phyloP scores from a whole-genome alignment of 2,888 invertebrate genomes.

The Apamea monoglypha region DNA sequence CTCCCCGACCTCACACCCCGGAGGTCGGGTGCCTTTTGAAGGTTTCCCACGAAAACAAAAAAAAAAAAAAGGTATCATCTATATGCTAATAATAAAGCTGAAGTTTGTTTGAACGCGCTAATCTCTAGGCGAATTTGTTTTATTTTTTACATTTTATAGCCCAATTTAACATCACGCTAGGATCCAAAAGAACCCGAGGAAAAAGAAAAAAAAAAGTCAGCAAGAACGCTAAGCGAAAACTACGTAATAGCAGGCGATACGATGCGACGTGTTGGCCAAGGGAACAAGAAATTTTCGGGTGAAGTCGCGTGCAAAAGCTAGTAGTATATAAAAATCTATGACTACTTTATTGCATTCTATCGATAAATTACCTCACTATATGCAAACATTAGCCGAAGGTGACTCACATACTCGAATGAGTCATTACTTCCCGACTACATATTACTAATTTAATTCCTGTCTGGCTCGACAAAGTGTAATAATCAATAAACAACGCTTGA shows the following conservation, averaged over 20 bases:
- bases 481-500: background rate
- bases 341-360: slow-evolving; percentile 9
- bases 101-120: background rate
- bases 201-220: background rate
- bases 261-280: no score
- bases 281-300: no score
- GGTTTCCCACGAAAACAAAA: no score
- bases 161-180: background rate
- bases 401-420: slow-evolving; percentile 17
- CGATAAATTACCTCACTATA: background rate
- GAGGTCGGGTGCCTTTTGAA: no score
- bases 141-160: background rate
- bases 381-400: slow-evolving; percentile 16
- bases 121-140: no score
- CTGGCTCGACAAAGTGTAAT: slow-evolving; percentile 4
- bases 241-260: background rate
- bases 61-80: no score
- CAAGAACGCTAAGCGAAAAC: background rate
- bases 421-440: slow-evolving; percentile 23
- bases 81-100: background rate
- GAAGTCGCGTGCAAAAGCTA: no score
- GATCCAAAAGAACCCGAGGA: background rate
- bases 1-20: no score
- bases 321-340: no score
- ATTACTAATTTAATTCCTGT: slow-evolving; percentile 28